Conservation (phyloP, 1,140 invertebrate genomes). For the Polypedilum pembai region DNA sequence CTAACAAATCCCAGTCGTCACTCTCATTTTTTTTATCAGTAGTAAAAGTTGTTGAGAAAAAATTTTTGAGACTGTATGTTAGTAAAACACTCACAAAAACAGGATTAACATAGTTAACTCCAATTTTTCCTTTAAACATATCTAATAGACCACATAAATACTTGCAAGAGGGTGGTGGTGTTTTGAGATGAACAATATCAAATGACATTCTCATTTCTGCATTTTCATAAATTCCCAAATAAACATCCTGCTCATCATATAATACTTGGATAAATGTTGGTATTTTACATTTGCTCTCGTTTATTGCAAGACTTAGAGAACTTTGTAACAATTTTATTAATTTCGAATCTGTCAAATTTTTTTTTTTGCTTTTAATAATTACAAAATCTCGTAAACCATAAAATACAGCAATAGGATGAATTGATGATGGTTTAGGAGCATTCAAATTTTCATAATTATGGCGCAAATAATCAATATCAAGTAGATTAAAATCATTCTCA, state of each 20-base stretch:
- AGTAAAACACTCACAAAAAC: constrained; percentile 71
- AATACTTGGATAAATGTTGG: constrained; percentile 83
- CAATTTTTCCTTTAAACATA: constrained; percentile 73
- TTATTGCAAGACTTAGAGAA: constrained; percentile 73
- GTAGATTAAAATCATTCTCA: constrained; percentile 60
- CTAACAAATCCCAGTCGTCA: constrained; percentile 13
- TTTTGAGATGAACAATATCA: constrained; percentile 81
- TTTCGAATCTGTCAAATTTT: constrained; percentile 64
- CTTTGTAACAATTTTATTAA: constrained; percentile 78
- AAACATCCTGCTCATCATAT: constrained; percentile 73
- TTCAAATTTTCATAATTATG: neutral
- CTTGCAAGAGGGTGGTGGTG: constrained; percentile 69
- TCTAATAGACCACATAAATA: constrained; percentile 72
- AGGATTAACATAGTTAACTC: constrained; percentile 54
- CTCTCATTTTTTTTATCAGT: neutral
- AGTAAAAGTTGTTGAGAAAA: constrained; percentile 37
- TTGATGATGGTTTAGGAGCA: constrained; percentile 43
- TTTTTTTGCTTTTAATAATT: constrained; percentile 56
- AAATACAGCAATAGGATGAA: constrained; percentile 55
- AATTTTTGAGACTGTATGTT: constrained; percentile 71
- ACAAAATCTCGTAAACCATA: constrained; percentile 81
- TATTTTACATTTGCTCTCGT: constrained; percentile 70
- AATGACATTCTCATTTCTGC: constrained; percentile 68
- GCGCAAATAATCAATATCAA: constrained; percentile 41
- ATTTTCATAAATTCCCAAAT: constrained; percentile 67